A percentile compares a stretch with the other conserved stretches of the same genome.
Evolutionary conservation across 2,888 invertebrate genomes (phyloP).

Genomic region (Dasypogon diadema): DNA sequence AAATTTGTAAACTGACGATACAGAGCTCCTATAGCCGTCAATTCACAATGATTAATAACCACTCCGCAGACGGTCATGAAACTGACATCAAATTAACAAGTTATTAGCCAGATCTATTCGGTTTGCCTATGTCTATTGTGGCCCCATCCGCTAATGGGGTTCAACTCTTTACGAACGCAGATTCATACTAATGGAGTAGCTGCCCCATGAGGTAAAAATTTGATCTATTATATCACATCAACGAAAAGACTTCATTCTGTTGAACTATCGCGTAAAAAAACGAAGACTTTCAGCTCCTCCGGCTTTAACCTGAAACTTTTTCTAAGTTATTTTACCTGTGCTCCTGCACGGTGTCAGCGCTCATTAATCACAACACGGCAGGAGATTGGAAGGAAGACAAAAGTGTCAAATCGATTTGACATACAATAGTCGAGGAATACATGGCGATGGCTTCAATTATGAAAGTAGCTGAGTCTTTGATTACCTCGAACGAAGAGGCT

Average conservation of each 20-base stretch:
- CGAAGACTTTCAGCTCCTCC: too few relatives aligned
- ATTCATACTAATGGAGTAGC: constrained; percentile 37
- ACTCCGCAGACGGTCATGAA: constrained; percentile 35
- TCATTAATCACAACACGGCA: constrained; percentile 50
- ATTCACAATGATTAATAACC: constrained; percentile 40
- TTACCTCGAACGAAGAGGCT: constrained; percentile 25
- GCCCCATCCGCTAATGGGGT: constrained; percentile 24
- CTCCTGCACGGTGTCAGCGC: constrained; percentile 18
- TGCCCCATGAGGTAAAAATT: constrained; percentile 20
- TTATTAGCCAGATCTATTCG: constrained; percentile 48
- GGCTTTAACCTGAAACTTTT: neutral
- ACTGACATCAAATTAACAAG: constrained; percentile 51
- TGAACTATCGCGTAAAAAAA: constrained; percentile 15
- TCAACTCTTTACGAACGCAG: constrained; percentile 23
- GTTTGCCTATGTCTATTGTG: constrained; percentile 23
- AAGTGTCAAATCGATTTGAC: constrained; percentile 53
- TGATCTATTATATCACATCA: constrained; percentile 44
- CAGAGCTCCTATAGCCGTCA: constrained; percentile 9
- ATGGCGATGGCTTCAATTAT: constrained; percentile 28
- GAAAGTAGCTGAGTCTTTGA: constrained; percentile 36
- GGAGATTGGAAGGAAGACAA: constrained; percentile 50
- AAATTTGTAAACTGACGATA: constrained; percentile 43
- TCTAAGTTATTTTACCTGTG: constrained; percentile 28
- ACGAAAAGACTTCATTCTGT: constrained; percentile 39
- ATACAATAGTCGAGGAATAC: constrained; percentile 44